Base-by-base conservation (phyloP, 2,797 vertebrate genomes). In the Staurois parvus region DNA sequence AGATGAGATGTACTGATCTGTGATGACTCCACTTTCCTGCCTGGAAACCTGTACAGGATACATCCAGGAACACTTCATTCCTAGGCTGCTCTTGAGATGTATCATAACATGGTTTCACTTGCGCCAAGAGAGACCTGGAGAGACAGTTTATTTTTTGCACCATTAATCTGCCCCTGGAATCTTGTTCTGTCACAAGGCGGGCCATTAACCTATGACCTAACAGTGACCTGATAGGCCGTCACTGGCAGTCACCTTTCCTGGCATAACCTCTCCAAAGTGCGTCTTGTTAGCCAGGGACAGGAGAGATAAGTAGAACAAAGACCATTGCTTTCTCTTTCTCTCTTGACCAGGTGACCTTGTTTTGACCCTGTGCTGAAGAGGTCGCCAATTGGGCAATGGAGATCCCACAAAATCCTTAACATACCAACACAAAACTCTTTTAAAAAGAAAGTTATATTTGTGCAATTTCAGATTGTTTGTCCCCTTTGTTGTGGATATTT, bases 361-460 rank as follows among this genome's bases (percentile, higher is more conserved):
- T 56, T 87, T 92, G 90, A 93, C 91, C 92, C 90, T 73, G 85
- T 73, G 81, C 56, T 48, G 89, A 85, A 84, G 88, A 88, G 90
- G 90, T 88, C 88, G 68, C 0, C 0, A 45, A 26, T 84, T 37
- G 2, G 62, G 70, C 68, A 19, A 1, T 0, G 24, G 0, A 0
- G 64, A 73, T 40, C 45, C 52, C 2, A 0, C 52, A 0, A 15
- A 75, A 69, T 75, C 75, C 77, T 48, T 48, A 45, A 28, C 30
- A 45, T 67, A 68, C 78, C 40, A 26, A 69, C 52, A 80, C 40
- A 70, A 80, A 81, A 40, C 42, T 56, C 48, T 52, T 70, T 30
- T 8, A 56, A 56, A 59, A 19, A 70, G 69, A 34, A 52, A 80
- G 69, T 48, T 67, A 40, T 68, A 64, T 79, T 69, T 79, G 77